Percentiles rank a stretch among this genome's conserved stretches.
phyloP scores from a whole-genome alignment of 2,113 vertebrate species.

The Platanista minor region DNA sequence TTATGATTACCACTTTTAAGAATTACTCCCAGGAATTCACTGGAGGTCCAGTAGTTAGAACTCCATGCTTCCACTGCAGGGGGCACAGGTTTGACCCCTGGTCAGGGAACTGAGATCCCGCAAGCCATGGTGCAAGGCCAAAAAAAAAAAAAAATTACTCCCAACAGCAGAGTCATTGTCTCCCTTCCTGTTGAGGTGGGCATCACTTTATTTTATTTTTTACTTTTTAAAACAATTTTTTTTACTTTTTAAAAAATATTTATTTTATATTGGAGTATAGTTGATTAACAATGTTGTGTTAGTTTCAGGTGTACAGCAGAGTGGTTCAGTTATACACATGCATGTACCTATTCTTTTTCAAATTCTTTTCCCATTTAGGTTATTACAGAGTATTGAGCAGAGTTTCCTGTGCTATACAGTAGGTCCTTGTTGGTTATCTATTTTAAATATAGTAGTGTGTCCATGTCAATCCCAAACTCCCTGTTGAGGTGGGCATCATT shows the following conservation, averaged over 20 bases:
- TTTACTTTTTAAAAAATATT: neutral
- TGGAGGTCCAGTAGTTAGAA: neutral
- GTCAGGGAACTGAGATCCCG: neutral
- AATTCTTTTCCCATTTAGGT: neutral
- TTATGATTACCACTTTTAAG: neutral
- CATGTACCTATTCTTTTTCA: neutral
- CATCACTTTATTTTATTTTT: neutral
- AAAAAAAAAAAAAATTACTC: neutral
- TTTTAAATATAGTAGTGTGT: neutral
- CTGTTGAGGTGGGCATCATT: neutral
- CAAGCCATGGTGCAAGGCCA: neutral
- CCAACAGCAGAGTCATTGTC: neutral
- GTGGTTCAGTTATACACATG: neutral
- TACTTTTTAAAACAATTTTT: too few species aligned
- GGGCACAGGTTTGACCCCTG: neutral
- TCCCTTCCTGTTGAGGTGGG: neutral
- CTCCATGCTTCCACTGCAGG: neutral
- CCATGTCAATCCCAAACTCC: neutral
- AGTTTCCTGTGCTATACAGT: neutral
- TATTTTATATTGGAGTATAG: neutral
- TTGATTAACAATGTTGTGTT: neutral
- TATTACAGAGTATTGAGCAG: neutral
- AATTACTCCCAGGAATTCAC: neutral
- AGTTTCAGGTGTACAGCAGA: neutral
- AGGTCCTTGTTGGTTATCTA: neutral